Evolutionary conservation across 2,113 vertebrate genomes (phyloP), one percentile per base, ranked within the genome.

Genomic region (Hystrix cristata): DNA sequence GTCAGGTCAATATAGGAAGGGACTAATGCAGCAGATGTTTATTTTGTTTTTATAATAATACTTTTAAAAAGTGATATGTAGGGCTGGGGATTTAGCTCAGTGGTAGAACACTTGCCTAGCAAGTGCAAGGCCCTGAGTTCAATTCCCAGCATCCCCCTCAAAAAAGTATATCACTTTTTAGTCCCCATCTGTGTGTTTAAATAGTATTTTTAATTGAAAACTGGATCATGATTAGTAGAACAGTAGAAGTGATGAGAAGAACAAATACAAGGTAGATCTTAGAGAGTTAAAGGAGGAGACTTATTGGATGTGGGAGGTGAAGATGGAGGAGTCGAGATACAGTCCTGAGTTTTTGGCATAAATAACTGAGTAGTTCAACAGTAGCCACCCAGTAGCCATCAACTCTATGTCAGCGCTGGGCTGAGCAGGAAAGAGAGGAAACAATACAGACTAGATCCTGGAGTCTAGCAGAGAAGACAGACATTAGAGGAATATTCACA

Each of bases 1-100:
- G 71, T 64, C 29, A 34, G 14, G 84, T 19, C 27, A 10, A 69
- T 23, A 21, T 51, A 13, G 21, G 23, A 62, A 79, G 46, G 43
- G 65, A 11, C 13, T 64, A 29, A 38, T 83, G 48, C 25, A n/a
- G 43, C 16, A 69, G 51, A 92, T 34, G 57, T 25, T 71, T 87
- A 46, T 78, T 91, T 78, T 76, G 19, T 46, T 92, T 94, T 89
- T 79, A 64, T 57, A 65, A 88, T 51, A 62, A 60, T 69, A 79
- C 14, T 69, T 83, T 34, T 29, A 46, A 85, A 34, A 48, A 51
- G 46, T 48, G 5, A 27, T 57, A 31, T 14, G 18, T 14, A 27
- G 46, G 15, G 46, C 65, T 67, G 65, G 31, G 29, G 64, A 31
- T 15, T 31, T 7, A 67, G 34, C 29, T 31, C 65, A 67, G 38